A percentile compares a stretch with the other conserved stretches of the same genome.
Conservation (phyloP, 2,113 vertebrate species). For the Rutilus rutilus region DNA sequence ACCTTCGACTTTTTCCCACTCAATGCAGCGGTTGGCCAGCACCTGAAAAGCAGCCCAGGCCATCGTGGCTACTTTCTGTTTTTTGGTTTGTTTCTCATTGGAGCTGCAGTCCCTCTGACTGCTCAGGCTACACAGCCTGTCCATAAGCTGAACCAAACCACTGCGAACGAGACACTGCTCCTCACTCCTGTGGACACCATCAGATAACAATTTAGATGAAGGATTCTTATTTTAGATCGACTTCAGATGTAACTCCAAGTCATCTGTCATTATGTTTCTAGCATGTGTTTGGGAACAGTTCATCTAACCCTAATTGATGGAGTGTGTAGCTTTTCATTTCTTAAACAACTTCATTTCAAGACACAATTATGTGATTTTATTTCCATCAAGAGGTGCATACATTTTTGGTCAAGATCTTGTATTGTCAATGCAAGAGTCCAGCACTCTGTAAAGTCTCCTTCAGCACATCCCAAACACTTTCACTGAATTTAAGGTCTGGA, state of each 20-base stretch:
- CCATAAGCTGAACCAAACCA: conserved; percentile 97
- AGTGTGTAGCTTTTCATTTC: no score
- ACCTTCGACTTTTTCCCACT: conserved; percentile 99
- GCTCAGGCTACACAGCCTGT: conserved; percentile 92
- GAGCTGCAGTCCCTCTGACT: conserved; percentile 93
- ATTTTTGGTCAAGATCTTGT: no score
- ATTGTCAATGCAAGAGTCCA: no score
- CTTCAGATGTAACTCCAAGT: background rate
- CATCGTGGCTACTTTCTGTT: conserved; percentile 98
- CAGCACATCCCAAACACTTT: no score
- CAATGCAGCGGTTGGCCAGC: conserved; percentile 95
- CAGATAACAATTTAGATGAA: background rate
- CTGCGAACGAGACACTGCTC: conserved; percentile 97
- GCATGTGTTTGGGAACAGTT: no score
- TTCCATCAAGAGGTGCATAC: no score
- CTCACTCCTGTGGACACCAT: conserved; percentile 82
- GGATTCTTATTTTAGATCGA: background rate
- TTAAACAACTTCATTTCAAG: no score
- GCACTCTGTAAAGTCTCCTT: no score
- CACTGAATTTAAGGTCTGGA: no score
- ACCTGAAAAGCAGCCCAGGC: conserved; percentile 99
- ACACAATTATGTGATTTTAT: no score
- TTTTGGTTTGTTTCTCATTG: conserved; percentile 95
- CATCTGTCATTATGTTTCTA: background rate
- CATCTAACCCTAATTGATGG: no score